Conservation (phyloP, 2,888 invertebrate genomes). For the Toxonevra muliebris region DNA sequence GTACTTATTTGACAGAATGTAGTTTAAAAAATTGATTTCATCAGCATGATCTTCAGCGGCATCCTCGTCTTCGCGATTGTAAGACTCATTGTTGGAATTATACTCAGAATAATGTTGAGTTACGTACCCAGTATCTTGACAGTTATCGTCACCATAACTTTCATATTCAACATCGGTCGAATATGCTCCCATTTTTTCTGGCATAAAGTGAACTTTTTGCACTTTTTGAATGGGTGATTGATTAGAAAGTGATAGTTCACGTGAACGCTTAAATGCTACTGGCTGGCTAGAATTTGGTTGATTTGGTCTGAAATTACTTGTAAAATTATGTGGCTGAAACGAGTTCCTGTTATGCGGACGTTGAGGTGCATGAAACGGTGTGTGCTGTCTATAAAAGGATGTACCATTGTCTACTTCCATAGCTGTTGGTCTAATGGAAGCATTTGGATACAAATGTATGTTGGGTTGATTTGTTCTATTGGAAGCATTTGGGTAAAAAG, state of each 20-base stretch:
- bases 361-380: neutral
- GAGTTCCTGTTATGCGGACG: neutral
- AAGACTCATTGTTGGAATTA: neutral
- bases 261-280: neutral
- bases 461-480: too few species aligned
- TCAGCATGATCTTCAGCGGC: neutral
- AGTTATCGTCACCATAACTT: neutral
- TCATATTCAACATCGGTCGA: neutral
- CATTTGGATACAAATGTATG: too few species aligned
- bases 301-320: too few species aligned
- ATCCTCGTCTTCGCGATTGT: conserved; percentile 2
- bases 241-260: conserved; percentile 6
- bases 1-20: too few species aligned
- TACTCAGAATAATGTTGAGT: neutral
- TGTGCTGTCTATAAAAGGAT: too few species aligned
- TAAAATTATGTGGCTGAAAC: too few species aligned
- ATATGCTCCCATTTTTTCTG: neutral
- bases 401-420: too few species aligned
- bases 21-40: conserved; percentile 18
- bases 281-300: neutral
- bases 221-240: conserved; percentile 2
- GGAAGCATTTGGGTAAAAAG: too few species aligned
- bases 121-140: too few species aligned
- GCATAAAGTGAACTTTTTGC: conserved; percentile 13
- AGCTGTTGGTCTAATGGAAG: too few species aligned